phyloP scores from a whole-genome alignment of 2,113 vertebrate species.

The Antechinus stuartii region DNA sequence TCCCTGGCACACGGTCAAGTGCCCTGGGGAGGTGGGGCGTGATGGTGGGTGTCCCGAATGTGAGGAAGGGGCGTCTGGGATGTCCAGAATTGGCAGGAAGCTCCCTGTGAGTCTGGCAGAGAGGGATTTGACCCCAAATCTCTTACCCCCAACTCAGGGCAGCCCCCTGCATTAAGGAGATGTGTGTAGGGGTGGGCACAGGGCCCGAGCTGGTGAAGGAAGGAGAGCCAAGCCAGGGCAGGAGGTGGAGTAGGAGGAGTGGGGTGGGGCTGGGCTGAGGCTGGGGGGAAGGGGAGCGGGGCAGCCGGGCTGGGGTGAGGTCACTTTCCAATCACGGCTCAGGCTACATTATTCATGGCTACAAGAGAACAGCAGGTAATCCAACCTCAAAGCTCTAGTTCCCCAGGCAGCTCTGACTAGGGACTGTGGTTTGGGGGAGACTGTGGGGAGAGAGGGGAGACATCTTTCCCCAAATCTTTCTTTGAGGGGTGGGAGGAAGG shows the following conservation, averaged over 20 bases:
- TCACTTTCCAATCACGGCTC: slow-evolving; percentile 1
- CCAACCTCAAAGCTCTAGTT: neutral
- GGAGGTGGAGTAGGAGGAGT: neutral
- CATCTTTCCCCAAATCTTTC: neutral
- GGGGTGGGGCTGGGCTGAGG: neutral
- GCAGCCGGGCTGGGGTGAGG: neutral
- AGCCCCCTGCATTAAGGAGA: neutral
- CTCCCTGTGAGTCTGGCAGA: neutral
- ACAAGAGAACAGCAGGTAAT: slow-evolving; percentile 3
- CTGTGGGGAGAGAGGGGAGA: neutral
- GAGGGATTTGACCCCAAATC: neutral
- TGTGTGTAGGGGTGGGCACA: neutral
- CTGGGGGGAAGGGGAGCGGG: neutral
- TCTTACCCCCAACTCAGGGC: neutral
- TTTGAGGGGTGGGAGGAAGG: neutral
- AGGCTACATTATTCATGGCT: neutral
- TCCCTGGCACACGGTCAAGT: neutral
- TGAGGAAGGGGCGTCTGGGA: neutral
- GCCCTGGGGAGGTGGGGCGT: neutral
- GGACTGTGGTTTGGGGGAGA: neutral
- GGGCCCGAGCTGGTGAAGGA: neutral
- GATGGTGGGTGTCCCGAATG: neutral
- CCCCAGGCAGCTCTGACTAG: neutral
- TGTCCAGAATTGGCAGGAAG: too few species aligned
- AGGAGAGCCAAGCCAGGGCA: neutral